These are phyloP conservation scores for Stenchaetothrips biformis DNA, from an alignment of 2,888 invertebrate genomes.

Conservation along the genomic window DNA sequence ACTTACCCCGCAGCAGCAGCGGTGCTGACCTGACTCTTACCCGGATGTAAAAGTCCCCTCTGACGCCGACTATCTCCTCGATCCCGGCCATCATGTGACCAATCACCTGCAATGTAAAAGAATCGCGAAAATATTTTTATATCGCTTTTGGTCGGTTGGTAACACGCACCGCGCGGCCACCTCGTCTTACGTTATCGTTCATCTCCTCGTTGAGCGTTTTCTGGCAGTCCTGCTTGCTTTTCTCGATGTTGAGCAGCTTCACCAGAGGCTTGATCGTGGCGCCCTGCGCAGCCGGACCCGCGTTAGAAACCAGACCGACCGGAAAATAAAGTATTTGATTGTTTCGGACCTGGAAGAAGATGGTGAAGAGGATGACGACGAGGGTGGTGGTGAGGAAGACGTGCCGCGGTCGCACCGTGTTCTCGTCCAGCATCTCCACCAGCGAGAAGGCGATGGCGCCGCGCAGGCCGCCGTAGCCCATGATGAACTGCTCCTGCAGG, in stretches of 20 bases:
- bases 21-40: too few species aligned
- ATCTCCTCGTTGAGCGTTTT: conserved; percentile 53
- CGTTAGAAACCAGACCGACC: conserved; percentile 27
- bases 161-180: background rate
- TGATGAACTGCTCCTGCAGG: conserved; percentile 54
- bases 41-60: conserved; percentile 50
- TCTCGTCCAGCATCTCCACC: conserved; percentile 47
- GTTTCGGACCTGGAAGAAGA: conserved; percentile 53
- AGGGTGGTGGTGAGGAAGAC: conserved; percentile 57
- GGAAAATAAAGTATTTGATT: too few species aligned
- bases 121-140: background rate
- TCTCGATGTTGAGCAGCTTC: conserved; percentile 51
- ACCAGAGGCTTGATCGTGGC: conserved; percentile 58
- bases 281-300: conserved; percentile 46
- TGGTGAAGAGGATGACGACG: conserved; percentile 56
- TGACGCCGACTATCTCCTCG: conserved; percentile 53
- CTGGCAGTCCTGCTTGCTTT: conserved; percentile 43
- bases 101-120: conserved; percentile 47
- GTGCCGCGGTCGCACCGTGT: conserved; percentile 48
- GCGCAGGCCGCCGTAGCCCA: conserved; percentile 56
- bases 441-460: conserved; percentile 58
- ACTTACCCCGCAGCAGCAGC: too few species aligned
- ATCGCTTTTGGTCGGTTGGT: background rate
- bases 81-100: conserved; percentile 57
- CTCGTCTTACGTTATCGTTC: conserved; percentile 48